Evolutionary conservation across 92 coral and sea anemone genomes (phyloP), one percentile per base, ranked within the genome.

Genomic region (Paramuricea clavata): DNA sequence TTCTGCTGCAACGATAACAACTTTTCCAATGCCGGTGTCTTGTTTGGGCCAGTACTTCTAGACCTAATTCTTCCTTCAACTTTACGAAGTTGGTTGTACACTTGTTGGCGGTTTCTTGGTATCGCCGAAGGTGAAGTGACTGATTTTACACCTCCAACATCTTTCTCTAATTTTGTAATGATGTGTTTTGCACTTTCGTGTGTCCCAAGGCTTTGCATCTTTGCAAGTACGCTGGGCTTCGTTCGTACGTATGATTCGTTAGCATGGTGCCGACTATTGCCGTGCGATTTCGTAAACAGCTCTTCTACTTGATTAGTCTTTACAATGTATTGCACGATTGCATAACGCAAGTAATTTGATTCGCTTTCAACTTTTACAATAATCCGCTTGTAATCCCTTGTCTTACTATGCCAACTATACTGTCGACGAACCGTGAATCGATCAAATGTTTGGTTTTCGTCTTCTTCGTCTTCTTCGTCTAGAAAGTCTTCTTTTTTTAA

Each of bases 361-460:
- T 75, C 73, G 6, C 54, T 76, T 54, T 92, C 90, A 30, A 92
- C 86, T 68, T 89, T 92, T 13, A 86, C 54, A 16, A 92, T 81
- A 69, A 57, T 73, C 21, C 92, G 62, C 27, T 39, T 69, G 79
- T 84, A 72, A 12, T 67, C 88, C 12, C 54, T 71, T 49, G 67
- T 22, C 28, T 49, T 44, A 21, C 70, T 47, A 43, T 91, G 93
- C 93, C 93, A 90, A 72, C 93, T 91, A 81, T 86, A 87, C 41
- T 87, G 89, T 26, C 93, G 57, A 12, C 83, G 62, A 30, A 87
- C 85, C 75, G 79, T 71, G 54, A 60, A 86, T 17, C 7, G 35
- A 41, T 64, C 82, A 21, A 22, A 57, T 26, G 60, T 6, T 0
- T 6, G 16, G 9, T 17, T 30, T 35, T 32, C 33, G 21, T 42